Evolutionary conservation across 2,113 vertebrate species (phyloP).

Genomic region (Hemiscyllium ocellatum): DNA sequence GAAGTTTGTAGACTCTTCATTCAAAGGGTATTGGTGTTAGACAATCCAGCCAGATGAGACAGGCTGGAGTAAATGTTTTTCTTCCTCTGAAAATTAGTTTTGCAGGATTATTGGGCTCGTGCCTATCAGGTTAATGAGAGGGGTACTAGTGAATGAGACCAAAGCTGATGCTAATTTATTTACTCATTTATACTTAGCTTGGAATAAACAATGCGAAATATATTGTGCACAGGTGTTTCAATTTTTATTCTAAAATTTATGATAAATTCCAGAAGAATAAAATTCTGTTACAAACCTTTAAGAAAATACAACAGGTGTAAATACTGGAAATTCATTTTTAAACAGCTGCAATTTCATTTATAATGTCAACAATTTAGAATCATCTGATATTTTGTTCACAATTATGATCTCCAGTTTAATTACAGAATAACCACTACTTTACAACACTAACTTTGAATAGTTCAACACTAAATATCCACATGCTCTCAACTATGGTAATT

Average conservation of each 20-base stretch:
- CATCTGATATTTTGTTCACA: not conserved
- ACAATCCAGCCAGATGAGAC: no score
- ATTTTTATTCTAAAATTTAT: constrained; percentile 30
- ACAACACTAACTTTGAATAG: not conserved
- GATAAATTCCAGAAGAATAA: constrained; percentile 14
- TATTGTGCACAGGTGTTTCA: not conserved
- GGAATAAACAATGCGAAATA: not conserved
- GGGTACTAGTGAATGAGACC: not conserved
- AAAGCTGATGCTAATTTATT: not conserved
- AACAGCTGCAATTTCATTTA: not conserved
- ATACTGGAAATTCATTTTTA: not conserved
- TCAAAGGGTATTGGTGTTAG: no score
- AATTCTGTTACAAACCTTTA: constrained; percentile 25
- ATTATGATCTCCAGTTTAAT: not conserved
- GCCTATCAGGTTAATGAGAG: not conserved
- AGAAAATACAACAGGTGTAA: not conserved
- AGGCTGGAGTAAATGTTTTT: not conserved
- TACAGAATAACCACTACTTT: not conserved
- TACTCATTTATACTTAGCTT: not conserved
- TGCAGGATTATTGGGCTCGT: no score
- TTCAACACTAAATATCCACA: not conserved
- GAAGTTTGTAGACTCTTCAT: no score
- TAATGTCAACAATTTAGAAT: not conserved
- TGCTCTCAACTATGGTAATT: constrained; percentile 1
- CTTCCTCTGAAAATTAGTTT: not conserved